Conservation (phyloP, 2,888 invertebrate genomes). For the Ophion costatus region DNA sequence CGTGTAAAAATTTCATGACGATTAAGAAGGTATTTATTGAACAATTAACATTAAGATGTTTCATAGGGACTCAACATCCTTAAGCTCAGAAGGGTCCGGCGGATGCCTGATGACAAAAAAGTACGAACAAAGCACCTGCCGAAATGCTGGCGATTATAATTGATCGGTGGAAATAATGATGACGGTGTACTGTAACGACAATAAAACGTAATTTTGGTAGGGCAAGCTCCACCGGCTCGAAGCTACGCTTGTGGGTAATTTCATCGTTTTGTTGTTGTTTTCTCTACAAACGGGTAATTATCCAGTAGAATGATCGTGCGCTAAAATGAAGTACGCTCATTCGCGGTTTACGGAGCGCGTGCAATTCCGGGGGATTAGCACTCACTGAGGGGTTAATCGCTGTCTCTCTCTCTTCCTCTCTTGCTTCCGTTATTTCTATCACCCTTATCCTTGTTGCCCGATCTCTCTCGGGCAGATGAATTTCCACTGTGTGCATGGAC, state of each 20-base stretch:
- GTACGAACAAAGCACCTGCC: too few species aligned
- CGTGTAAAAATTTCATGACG: too few species aligned
- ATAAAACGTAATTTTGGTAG: not conserved
- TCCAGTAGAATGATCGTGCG: slow-evolving; percentile 4
- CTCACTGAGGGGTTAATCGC: not conserved
- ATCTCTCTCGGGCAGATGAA: slow-evolving; percentile 32
- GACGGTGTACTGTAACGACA: not conserved
- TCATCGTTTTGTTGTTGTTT: not conserved
- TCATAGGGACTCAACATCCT: too few species aligned
- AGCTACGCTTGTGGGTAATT: not conserved
- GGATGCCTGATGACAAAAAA: too few species aligned
- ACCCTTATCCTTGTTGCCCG: not conserved
- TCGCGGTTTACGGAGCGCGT: slow-evolving; percentile 14
- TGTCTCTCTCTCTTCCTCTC: not conserved
- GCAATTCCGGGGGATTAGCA: slow-evolving; percentile 22
- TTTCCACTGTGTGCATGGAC: slow-evolving; percentile 23
- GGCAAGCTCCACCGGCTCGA: not conserved
- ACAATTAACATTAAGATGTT: too few species aligned
- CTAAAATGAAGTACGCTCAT: slow-evolving; percentile 27
- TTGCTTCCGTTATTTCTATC: not conserved
- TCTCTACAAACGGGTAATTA: not conserved
- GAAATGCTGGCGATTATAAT: not conserved
- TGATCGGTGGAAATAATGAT: not conserved
- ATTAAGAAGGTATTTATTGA: too few species aligned
- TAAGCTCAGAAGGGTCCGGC: too few species aligned